These are phyloP conservation scores for Brotula barbata DNA, from an alignment of 2,797 vertebrate genomes.

Conservation along the genomic window DNA sequence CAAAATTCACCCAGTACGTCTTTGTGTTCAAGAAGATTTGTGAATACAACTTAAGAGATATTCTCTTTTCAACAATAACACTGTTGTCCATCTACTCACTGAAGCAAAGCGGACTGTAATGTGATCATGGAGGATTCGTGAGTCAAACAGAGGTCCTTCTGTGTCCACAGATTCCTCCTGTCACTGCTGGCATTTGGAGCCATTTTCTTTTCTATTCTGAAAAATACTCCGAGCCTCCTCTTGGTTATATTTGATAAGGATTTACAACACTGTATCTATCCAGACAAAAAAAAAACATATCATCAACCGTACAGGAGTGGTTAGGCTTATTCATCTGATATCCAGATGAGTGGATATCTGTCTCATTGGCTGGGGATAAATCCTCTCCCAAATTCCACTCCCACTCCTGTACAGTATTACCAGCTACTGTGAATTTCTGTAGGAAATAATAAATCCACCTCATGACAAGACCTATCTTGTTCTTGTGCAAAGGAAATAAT, in stretches of 20 bases:
- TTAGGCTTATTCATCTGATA: neutral
- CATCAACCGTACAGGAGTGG: neutral
- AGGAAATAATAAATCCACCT: neutral
- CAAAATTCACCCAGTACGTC: neutral
- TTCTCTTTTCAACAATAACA: slow-evolving; percentile 45
- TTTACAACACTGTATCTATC: no score
- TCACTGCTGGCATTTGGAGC: slow-evolving; percentile 38
- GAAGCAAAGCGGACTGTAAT: slow-evolving; percentile 52
- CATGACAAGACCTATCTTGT: neutral
- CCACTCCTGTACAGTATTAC: neutral
- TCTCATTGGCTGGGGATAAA: neutral
- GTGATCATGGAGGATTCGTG: slow-evolving; percentile 62
- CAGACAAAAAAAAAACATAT: neutral
- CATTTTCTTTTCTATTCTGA: slow-evolving; percentile 29
- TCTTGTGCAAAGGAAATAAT: neutral
- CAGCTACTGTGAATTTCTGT: neutral
- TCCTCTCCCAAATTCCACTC: neutral
- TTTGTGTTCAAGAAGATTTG: slow-evolving; percentile 31
- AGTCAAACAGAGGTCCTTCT: slow-evolving; percentile 63
- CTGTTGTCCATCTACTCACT: slow-evolving; percentile 44
- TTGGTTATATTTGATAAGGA: no score
- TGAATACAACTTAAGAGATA: slow-evolving; percentile 28
- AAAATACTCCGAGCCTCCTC: neutral
- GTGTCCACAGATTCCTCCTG: slow-evolving; percentile 53
- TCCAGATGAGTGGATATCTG: neutral